Conservation (phyloP, 1,140 invertebrate genomes). For the Hycleus phaleratus region DNA sequence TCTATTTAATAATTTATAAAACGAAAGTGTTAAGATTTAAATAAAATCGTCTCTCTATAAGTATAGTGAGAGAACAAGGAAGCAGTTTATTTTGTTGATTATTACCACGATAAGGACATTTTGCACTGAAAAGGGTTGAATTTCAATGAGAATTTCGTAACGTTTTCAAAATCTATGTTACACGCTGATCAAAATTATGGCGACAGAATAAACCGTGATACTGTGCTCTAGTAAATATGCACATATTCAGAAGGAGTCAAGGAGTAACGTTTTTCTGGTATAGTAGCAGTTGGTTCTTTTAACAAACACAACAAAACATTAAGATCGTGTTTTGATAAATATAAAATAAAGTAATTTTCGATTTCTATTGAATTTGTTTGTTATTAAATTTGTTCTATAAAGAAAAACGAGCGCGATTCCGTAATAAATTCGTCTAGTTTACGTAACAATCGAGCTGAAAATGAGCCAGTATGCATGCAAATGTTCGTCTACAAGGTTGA, state of each 20-base stretch:
- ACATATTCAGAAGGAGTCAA: slow-evolving; percentile 27
- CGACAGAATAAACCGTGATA: slow-evolving; percentile 28
- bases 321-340: too few species aligned
- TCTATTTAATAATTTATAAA: too few species aligned
- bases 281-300: too few species aligned
- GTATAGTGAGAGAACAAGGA: neutral
- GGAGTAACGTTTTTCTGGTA: too few species aligned
- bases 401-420: too few species aligned
- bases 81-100: slow-evolving; percentile 1
- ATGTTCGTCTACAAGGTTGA: slow-evolving; percentile 14
- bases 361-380: too few species aligned
- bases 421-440: too few species aligned
- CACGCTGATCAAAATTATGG: slow-evolving; percentile 35
- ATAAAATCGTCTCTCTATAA: neutral
- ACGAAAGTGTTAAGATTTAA: too few species aligned
- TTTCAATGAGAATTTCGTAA: slow-evolving; percentile 33
- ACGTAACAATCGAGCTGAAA: too few species aligned
- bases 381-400: too few species aligned
- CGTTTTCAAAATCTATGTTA: slow-evolving; percentile 34
- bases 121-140: slow-evolving; percentile 26
- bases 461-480: neutral
- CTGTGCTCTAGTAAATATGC: slow-evolving; percentile 29
- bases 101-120: slow-evolving; percentile 27
- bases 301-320: too few species aligned
- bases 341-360: too few species aligned